Evolutionary conservation across 2,797 vertebrate genomes (phyloP), one percentile per base, ranked within the genome.

Genomic region (Synanceia verrucosa): DNA sequence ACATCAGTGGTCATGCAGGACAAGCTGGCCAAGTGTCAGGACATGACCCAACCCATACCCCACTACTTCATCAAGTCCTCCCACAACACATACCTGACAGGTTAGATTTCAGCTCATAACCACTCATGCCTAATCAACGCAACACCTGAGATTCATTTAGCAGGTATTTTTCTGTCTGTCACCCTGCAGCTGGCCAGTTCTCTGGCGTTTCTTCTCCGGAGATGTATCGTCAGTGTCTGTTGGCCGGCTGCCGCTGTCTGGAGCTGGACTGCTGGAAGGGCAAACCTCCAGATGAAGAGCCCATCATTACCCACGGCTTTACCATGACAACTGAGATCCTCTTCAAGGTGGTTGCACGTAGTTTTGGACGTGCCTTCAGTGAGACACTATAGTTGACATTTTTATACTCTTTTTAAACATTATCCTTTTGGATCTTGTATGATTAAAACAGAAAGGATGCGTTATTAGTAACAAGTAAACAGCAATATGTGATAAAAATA

Each of bases 211-310:
- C 98, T 0, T 99, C 98, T 23, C 96, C 98, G 0, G 98, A 99
- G 90, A 99, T 99, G 98, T 99, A 99, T 72, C 96, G 98, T 1
- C 98, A 99, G 93, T 94, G 95, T 3, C 94, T 99, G 88, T 95
- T 99, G 72, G 89, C 96, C 0, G 97, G 98, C 81, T 99, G 98
- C 78, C 96, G 98, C 50, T 99, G 98, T 3, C 95, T 99, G 87
- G 98, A 99, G 90, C 94, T 99, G 59, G 98, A 99, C 79, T 99
- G 98, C 92, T 99, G 98, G 98, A 99, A 99, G 86, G 98, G 98
- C 10, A 96, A 97, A 63, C 96, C 95, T 55, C 96, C 96, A 0
- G 98, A 99, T 0, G 98, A 99, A 85, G 98, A 99, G 74, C 98
- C 98, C 5, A 96, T 98, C 76, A 99, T 99, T 81, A 99, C 97